These are phyloP conservation scores for Conchocele bisecta DNA, from an alignment of 2,888 invertebrate species.

Conservation along the genomic window DNA sequence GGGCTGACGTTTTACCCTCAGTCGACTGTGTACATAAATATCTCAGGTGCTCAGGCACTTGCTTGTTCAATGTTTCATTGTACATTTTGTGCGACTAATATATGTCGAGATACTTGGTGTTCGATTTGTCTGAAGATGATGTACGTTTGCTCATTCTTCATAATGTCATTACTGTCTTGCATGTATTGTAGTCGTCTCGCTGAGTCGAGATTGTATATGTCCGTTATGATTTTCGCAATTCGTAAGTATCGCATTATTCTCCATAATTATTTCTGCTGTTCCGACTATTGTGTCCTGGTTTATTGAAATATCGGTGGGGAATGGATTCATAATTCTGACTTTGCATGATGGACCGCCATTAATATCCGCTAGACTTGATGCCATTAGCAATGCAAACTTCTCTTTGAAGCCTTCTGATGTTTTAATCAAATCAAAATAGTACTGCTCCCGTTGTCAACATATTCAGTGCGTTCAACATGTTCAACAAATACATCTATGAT, in stretches of 20 bases:
- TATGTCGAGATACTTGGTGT: too few species aligned
- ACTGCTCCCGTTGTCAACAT: neutral
- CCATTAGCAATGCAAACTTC: conserved; percentile 38
- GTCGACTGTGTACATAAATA: conserved; percentile 3
- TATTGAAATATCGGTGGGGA: conserved; percentile 13
- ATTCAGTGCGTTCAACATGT: conserved; percentile 16
- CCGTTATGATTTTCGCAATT: too few species aligned
- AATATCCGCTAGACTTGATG: conserved; percentile 36
- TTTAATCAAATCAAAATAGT: conserved; percentile 35
- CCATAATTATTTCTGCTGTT: conserved; percentile 24
- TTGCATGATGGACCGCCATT: conserved; percentile 21
- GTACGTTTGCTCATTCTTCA: too few species aligned
- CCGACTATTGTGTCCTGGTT: conserved; percentile 39
- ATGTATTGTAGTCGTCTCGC: too few species aligned
- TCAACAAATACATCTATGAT: conserved; percentile 44
- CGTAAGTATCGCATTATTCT: too few species aligned
- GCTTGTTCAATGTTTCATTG: neutral
- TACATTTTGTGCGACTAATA: too few species aligned
- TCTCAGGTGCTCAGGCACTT: conserved; percentile 14
- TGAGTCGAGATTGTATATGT: too few species aligned
- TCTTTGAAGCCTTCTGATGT: conserved; percentile 20
- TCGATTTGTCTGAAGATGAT: too few species aligned
- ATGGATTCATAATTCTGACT: conserved; percentile 31
- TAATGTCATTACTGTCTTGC: too few species aligned
- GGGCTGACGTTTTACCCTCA: neutral